Evolutionary conservation across 2,888 invertebrate genomes (phyloP), one percentile per base, ranked within the genome.

Genomic region (Coleophora flavipennella): DNA sequence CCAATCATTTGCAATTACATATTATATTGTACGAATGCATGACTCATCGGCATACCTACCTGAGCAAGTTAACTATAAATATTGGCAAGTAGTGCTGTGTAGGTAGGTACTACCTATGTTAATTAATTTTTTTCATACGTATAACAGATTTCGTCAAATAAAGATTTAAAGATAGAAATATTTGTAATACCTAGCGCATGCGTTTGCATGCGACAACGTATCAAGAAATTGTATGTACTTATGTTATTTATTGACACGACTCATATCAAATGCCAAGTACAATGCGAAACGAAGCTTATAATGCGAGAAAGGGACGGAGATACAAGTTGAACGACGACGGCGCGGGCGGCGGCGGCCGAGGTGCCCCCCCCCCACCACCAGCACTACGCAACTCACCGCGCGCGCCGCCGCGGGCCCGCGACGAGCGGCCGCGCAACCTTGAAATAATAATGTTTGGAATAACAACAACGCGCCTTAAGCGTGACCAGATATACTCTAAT

Each of bases 381-480:
- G n/a, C 83, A 79, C 83, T 77, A 75, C 79, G 80, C 79, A 81
- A 81, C 40, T 40, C 43, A 43, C 43, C 40, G 37, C 79, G 81
- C 73, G n/a, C n/a, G n/a, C n/a, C n/a, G n/a, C n/a, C n/a, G n/a
- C n/a, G n/a, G n/a, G n/a, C n/a, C n/a, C n/a, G n/a, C 20, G 20
- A 20, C 20, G 20, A 6, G 20, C 83, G 79, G 75, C 78, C 77
- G 74, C 70, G 71, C 83, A 83, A 84, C 84, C 84, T 84, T 84
- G 84, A 84, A 84, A 84, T 83, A 83, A 83, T 83, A 84, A 84
- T 84, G 84, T 80, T 77, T 78, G 72, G 83, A 80, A 84, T 83
- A 84, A 75, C 76, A 77, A 81, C 81, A 83, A 78, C 80, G 81
- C 77, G 80, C 78, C 74, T 74, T 75, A 78, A 81, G 78, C 83